phyloP scores from a whole-genome alignment of 2,888 invertebrate genomes.

The Drosophila cracens region DNA sequence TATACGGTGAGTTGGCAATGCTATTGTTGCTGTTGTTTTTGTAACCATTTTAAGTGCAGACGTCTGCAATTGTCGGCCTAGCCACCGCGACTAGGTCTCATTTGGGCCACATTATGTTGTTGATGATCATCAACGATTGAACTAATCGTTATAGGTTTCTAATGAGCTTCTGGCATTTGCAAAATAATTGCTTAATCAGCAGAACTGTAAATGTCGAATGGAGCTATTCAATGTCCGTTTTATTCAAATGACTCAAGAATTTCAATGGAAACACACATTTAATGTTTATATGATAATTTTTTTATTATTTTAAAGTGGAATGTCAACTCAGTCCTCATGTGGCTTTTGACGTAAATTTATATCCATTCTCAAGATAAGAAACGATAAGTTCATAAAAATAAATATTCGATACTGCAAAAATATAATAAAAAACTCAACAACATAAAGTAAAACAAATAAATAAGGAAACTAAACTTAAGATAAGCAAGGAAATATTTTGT shows the following conservation, averaged over 20 bases:
- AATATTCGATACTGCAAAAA: conserved; percentile 27
- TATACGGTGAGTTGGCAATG: conserved; percentile 27
- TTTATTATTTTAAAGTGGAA: neutral
- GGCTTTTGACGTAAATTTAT: conserved; percentile 3
- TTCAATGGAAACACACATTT: neutral
- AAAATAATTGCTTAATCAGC: neutral
- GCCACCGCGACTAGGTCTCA: conserved; percentile 12
- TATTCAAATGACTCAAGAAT: neutral
- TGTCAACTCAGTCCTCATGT: conserved; percentile 2
- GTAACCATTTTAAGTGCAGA: conserved; percentile 49
- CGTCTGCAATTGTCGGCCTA: conserved; percentile 46
- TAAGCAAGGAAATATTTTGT: conserved; percentile 34
- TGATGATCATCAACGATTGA: conserved; percentile 26
- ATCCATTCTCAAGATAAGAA: conserved; percentile 4
- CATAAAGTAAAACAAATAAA: conserved; percentile 17
- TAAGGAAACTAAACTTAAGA: neutral
- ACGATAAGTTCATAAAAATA: conserved; percentile 35
- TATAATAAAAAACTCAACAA: neutral
- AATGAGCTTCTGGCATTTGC: conserved; percentile 12
- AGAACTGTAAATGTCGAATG: neutral
- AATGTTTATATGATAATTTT: neutral
- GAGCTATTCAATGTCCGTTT: neutral
- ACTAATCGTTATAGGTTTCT: conserved; percentile 12
- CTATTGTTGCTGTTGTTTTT: conserved; percentile 16
- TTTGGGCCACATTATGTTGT: conserved; percentile 12